Percentiles rank a stretch among this genome's conserved stretches.
Evolutionary conservation across 1,140 invertebrate genomes (phyloP).

Genomic region (Papilio glaucus): DNA sequence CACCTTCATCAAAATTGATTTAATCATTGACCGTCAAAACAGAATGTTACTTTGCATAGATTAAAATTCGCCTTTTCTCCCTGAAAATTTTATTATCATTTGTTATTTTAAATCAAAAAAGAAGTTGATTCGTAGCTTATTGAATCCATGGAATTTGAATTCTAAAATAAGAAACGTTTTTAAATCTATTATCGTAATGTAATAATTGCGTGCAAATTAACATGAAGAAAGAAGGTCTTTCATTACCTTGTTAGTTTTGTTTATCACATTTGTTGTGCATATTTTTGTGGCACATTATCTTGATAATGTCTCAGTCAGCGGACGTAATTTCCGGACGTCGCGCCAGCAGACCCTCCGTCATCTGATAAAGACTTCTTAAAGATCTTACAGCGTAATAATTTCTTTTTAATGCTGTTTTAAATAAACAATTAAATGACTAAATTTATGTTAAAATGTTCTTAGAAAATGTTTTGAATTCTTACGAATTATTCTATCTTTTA

Average conservation of each 20-base stretch:
- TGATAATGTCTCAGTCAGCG: slow-evolving; percentile 31
- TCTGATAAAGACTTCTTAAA: slow-evolving; percentile 36
- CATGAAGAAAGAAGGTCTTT: not conserved
- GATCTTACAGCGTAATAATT: slow-evolving; percentile 32
- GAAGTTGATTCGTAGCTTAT: too few species aligned
- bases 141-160: too few species aligned
- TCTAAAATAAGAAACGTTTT: too few species aligned
- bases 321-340: slow-evolving; percentile 30
- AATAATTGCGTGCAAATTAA: too few species aligned
- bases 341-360: slow-evolving; percentile 34
- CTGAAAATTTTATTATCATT: not conserved
- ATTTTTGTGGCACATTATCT: slow-evolving; percentile 33
- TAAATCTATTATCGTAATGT: too few species aligned
- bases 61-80: not conserved
- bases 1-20: not conserved
- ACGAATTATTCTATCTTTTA: too few species aligned
- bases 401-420: slow-evolving; percentile 30
- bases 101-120: too few species aligned
- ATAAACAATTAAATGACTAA: not conserved
- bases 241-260: not conserved
- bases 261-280: slow-evolving; percentile 25
- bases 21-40: not conserved
- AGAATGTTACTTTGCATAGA: not conserved
- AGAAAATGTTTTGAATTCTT: too few species aligned
- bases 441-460: not conserved